Conservation (phyloP, 2,888 invertebrate species). For the Parasteatoda lunata region DNA sequence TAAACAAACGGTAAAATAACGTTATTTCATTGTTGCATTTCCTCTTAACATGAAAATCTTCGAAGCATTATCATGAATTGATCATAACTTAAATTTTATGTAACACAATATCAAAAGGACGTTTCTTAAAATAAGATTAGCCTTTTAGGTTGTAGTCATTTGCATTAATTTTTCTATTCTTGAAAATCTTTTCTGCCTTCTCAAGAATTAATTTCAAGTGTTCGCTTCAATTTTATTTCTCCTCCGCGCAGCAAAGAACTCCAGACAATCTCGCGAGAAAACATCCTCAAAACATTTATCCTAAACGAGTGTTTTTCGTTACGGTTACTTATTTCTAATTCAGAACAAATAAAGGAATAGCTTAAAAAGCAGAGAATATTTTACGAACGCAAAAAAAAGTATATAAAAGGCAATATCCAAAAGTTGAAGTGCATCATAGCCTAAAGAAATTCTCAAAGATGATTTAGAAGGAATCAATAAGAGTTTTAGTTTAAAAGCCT, state of each 20-base stretch:
- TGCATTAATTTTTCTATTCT: too few species aligned
- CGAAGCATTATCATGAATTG: too few species aligned
- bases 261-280: neutral
- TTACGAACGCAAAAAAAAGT: neutral
- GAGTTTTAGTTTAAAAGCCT: slow-evolving; percentile 32
- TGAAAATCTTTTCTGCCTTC: too few species aligned
- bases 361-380: neutral
- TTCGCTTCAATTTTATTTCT: neutral
- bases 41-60: too few species aligned
- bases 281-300: neutral
- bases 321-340: neutral
- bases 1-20: too few species aligned
- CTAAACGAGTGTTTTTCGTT: neutral
- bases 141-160: too few species aligned
- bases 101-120: too few species aligned
- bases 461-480: slow-evolving; percentile 31
- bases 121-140: too few species aligned
- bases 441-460: slow-evolving; percentile 24
- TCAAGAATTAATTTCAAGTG: too few species aligned
- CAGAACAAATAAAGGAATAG: neutral
- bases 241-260: neutral
- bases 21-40: too few species aligned
- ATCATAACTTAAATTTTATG: too few species aligned
- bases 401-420: neutral
- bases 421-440: slow-evolving; percentile 21